A percentile compares a stretch with the other conserved stretches of the same genome.
Conservation (phyloP, 2,113 vertebrate species). For the Tachuris rubrigastra region DNA sequence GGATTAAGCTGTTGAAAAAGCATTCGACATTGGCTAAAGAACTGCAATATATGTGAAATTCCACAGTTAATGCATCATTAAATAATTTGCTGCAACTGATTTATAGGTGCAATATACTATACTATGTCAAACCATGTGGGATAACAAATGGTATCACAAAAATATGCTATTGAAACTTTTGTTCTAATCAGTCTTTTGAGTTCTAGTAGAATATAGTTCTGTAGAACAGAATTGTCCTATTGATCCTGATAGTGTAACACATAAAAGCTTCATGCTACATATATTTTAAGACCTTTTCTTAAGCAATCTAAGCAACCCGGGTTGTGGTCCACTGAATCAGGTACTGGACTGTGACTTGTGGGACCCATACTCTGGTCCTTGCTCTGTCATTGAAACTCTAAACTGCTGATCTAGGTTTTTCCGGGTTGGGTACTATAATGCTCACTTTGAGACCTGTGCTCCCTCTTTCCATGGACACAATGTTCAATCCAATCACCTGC, state of each 20-base stretch:
- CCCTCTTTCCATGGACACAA: background rate
- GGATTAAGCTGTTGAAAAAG: slow-evolving; percentile 71
- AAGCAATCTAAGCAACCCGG: background rate
- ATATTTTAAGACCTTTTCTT: slow-evolving; percentile 26
- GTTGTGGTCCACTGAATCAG: background rate
- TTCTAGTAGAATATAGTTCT: slow-evolving; percentile 48
- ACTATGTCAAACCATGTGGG: slow-evolving; percentile 52
- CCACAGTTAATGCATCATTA: slow-evolving; percentile 74
- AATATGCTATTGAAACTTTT: slow-evolving; percentile 59
- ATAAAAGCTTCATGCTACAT: slow-evolving; percentile 5
- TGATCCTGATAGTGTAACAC: background rate
- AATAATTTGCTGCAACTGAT: slow-evolving; percentile 72
- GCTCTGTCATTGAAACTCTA: slow-evolving; percentile 12
- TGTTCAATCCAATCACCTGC: background rate
- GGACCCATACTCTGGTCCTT: background rate
- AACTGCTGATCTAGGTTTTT: background rate
- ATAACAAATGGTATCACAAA: slow-evolving; percentile 68
- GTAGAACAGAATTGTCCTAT: background rate
- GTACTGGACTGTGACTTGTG: background rate
- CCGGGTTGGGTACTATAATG: background rate
- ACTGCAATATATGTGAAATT: slow-evolving; percentile 68
- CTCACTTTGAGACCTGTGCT: background rate
- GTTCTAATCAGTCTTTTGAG: slow-evolving; percentile 59
- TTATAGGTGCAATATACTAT: slow-evolving; percentile 69
- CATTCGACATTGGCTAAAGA: slow-evolving; percentile 58